Conservation (phyloP, 2,797 vertebrate species). For the Knipowitschia caucasica region DNA sequence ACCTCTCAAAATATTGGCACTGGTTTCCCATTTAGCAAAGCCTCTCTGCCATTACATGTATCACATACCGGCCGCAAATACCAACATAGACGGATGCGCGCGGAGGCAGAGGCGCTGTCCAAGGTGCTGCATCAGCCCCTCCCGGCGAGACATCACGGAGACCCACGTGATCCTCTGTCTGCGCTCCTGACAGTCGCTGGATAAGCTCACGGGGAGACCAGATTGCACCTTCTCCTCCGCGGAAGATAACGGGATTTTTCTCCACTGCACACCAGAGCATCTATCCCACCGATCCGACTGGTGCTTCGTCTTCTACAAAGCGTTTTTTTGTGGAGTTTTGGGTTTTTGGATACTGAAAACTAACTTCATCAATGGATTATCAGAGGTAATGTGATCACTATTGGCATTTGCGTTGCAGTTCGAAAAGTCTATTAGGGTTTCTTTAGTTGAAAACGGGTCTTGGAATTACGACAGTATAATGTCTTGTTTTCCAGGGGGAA, state of each 20-base stretch:
- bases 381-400: constrained; percentile 59
- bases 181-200: constrained; percentile 77
- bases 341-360: constrained; percentile 8
- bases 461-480: constrained; percentile 42
- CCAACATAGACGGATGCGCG: constrained; percentile 28
- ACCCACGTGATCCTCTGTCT: constrained; percentile 73
- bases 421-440: constrained; percentile 37
- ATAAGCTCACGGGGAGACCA: constrained; percentile 71
- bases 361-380: constrained; percentile 45
- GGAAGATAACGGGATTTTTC: constrained; percentile 61
- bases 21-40: not conserved
- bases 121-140: constrained; percentile 74
- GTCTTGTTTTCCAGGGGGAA: constrained; percentile 17
- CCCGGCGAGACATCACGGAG: constrained; percentile 66
- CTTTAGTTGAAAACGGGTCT: constrained; percentile 65
- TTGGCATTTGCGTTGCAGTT: constrained; percentile 40
- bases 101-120: constrained; percentile 63
- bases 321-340: constrained; percentile 17
- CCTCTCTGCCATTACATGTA: not conserved
- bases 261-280: constrained; percentile 25
- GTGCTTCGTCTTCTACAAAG: constrained; percentile 1
- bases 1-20: no score
- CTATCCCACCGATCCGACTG: constrained; percentile 12
- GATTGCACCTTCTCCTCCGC: constrained; percentile 64
- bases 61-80: constrained; percentile 30